phyloP scores from a whole-genome alignment of 2,888 invertebrate species.

The Cantharis rufa region DNA sequence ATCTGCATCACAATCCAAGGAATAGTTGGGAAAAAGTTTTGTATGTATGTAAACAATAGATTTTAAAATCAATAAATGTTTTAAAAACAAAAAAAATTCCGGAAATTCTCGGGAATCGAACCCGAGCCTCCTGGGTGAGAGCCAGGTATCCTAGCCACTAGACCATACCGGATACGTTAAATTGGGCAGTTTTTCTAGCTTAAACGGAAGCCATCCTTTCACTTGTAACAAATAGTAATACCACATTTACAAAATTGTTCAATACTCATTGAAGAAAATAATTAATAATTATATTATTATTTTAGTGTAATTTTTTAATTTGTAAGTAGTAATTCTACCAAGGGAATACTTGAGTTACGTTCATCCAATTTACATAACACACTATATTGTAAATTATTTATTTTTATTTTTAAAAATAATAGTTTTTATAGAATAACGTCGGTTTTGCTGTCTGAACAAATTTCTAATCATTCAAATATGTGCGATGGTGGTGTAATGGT shows the following conservation, averaged over 20 bases:
- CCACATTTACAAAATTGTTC: neutral
- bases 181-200: neutral
- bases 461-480: neutral
- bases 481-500: conserved; percentile 58
- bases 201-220: neutral
- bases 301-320: no score
- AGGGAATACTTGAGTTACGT: no score
- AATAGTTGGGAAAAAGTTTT: neutral
- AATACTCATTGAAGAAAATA: no score
- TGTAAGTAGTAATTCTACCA: no score
- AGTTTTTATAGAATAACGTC: neutral
- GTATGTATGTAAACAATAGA: neutral
- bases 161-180: conserved; percentile 52
- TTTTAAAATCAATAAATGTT: neutral
- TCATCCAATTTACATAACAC: no score
- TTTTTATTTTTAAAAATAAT: no score
- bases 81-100: conserved; percentile 50
- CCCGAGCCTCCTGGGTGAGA: conserved; percentile 67
- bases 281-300: no score
- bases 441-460: neutral
- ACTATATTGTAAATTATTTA: no score
- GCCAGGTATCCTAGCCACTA: conserved; percentile 66
- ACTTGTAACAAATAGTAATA: neutral
- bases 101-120: conserved; percentile 67
- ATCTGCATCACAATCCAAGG: conserved; percentile 57